These are phyloP conservation scores for Hetaerina americana DNA, from an alignment of 1,140 invertebrate genomes.

Conservation along the genomic window DNA sequence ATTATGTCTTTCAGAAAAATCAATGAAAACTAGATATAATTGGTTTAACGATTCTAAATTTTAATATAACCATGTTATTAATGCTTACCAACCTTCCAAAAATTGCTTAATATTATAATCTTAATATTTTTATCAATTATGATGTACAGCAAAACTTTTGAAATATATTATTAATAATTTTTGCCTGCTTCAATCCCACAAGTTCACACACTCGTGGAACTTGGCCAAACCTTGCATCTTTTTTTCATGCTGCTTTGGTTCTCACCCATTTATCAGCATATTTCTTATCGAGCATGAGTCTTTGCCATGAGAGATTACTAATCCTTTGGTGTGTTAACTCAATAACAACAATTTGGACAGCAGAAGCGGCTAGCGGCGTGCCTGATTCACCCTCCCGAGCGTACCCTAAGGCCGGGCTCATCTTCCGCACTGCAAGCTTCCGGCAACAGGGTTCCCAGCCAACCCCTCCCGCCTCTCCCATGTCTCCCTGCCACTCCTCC, in stretches of 20 bases:
- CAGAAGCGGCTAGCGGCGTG: neutral
- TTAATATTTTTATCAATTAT: no score
- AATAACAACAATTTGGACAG: neutral
- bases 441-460: slow-evolving; percentile 27
- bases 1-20: no score
- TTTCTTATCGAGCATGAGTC: neutral
- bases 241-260: neutral
- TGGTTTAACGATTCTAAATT: no score
- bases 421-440: slow-evolving; percentile 44
- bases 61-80: no score
- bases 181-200: no score
- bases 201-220: no score
- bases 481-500: slow-evolving; percentile 8
- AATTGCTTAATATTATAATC: no score
- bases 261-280: no score
- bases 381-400: slow-evolving; percentile 16
- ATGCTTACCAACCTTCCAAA: no score
- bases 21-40: no score
- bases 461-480: slow-evolving; percentile 5
- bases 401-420: slow-evolving; percentile 52
- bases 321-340: neutral
- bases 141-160: no score
- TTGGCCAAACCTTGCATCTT: neutral
- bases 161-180: no score
- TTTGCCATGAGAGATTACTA: neutral